phyloP scores from a whole-genome alignment of 2,113 vertebrate species.

The Chlamydotis undulata region DNA sequence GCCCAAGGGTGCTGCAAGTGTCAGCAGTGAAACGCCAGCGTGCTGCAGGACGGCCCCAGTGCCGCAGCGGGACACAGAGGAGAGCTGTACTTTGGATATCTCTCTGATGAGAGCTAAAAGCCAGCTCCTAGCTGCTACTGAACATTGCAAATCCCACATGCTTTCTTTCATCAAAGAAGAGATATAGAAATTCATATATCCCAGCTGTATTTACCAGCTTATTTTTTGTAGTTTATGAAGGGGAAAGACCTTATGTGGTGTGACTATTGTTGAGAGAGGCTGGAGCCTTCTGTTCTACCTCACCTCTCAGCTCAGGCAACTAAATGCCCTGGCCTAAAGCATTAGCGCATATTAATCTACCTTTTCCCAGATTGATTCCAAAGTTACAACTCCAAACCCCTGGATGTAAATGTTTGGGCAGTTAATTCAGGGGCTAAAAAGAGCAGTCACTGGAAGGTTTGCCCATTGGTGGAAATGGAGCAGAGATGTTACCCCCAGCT shows the following conservation, averaged over 20 bases:
- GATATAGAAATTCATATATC: neutral
- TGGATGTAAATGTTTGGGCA: neutral
- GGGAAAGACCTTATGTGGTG: neutral
- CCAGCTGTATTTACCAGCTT: neutral
- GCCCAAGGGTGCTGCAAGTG: neutral
- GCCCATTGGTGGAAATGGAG: neutral
- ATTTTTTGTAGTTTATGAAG: neutral
- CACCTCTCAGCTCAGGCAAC: neutral
- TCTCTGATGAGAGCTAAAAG: neutral
- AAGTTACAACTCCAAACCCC: neutral
- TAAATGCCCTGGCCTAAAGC: neutral
- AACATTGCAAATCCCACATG: neutral
- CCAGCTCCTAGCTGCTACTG: neutral
- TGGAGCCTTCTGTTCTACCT: neutral
- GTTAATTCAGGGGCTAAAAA: neutral
- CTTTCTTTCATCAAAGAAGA: neutral
- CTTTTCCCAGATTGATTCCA: neutral
- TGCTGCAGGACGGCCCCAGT: neutral
- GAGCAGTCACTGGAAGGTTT: neutral
- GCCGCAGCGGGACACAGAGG: neutral
- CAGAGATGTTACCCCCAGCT: neutral
- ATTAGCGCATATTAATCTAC: rapidly evolving
- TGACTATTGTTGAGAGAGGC: neutral
- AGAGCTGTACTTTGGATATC: neutral
- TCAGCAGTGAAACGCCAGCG: neutral